Percentiles rank a stretch among this genome's conserved stretches.
These are phyloP conservation scores for Orthosia gracilis DNA, from an alignment of 2,888 invertebrate species.

Conservation along the genomic window DNA sequence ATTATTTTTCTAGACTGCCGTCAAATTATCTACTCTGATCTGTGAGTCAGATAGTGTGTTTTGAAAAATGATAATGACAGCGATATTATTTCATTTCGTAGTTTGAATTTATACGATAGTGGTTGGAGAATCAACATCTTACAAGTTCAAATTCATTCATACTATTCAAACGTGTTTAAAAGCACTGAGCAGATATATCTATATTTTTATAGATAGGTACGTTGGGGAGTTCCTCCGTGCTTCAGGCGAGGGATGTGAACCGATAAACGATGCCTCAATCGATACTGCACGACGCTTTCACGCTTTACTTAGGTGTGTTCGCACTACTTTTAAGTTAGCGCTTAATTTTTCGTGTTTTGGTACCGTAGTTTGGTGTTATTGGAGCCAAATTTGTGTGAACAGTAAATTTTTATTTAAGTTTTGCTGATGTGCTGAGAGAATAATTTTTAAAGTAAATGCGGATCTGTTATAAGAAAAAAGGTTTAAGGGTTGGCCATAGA, in stretches of 20 bases:
- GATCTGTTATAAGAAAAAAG: neutral
- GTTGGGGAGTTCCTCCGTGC: slow-evolving; percentile 47
- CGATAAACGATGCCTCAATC: slow-evolving; percentile 75
- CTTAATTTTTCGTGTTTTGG: slow-evolving; percentile 22
- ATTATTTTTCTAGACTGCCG: no score
- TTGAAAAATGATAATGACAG: neutral
- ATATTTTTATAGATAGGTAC: slow-evolving; percentile 9
- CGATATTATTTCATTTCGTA: neutral
- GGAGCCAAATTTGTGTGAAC: no score
- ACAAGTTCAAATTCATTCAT: slow-evolving; percentile 2
- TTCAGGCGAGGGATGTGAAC: slow-evolving; percentile 68
- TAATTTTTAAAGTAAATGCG: no score
- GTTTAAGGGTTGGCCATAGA: neutral
- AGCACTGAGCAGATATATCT: slow-evolving; percentile 7
- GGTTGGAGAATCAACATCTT: neutral
- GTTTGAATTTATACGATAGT: no score
- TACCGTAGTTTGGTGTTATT: neutral
- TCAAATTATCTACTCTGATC: no score
- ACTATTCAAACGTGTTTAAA: slow-evolving; percentile 9
- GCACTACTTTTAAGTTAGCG: slow-evolving; percentile 32
- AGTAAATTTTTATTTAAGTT: no score
- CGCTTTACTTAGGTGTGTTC: slow-evolving; percentile 38
- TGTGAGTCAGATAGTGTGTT: neutral
- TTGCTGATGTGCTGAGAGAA: neutral
- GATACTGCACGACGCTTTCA: slow-evolving; percentile 74